phyloP scores from a whole-genome alignment of 2,797 vertebrate genomes.

The Erethizon dorsatum region DNA sequence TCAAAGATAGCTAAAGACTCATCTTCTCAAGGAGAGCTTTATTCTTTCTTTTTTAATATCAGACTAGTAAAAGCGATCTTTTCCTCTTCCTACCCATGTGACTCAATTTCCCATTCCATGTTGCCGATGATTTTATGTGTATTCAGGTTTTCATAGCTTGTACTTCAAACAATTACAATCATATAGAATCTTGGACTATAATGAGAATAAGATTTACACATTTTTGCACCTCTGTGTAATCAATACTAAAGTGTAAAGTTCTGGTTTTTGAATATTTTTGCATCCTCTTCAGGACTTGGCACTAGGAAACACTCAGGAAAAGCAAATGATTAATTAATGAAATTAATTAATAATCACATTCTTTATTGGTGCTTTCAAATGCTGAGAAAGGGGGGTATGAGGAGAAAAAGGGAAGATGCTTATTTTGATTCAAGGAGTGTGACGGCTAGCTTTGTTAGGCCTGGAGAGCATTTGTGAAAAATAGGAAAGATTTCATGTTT shows the following conservation, averaged over 20 bases:
- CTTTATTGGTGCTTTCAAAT: constrained; percentile 53
- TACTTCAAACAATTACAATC: not conserved
- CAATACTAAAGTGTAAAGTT: not conserved
- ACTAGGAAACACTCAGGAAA: not conserved
- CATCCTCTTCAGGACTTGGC: not conserved
- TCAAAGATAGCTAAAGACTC: not conserved
- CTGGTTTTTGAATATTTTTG: constrained; percentile 23
- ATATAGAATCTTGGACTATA: not conserved
- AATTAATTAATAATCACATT: constrained; percentile 15
- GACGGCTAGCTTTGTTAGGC: constrained; percentile 67
- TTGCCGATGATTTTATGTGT: constrained; percentile 1
- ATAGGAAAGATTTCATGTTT: constrained; percentile 73
- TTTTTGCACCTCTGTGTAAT: constrained; percentile 41
- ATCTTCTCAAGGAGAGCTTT: not conserved
- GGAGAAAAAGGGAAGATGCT: constrained; percentile 50
- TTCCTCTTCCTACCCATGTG: not conserved
- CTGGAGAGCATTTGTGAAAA: constrained; percentile 62
- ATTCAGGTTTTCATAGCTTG: not conserved
- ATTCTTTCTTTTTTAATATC: not conserved
- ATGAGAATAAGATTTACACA: not conserved
- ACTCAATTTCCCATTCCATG: constrained; percentile 43
- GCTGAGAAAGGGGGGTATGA: not conserved
- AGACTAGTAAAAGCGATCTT: not conserved
- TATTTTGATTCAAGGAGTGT: constrained; percentile 74
- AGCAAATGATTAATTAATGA: not conserved